phyloP scores from a whole-genome alignment of 2,113 vertebrate species.

The Piprites chloris region DNA sequence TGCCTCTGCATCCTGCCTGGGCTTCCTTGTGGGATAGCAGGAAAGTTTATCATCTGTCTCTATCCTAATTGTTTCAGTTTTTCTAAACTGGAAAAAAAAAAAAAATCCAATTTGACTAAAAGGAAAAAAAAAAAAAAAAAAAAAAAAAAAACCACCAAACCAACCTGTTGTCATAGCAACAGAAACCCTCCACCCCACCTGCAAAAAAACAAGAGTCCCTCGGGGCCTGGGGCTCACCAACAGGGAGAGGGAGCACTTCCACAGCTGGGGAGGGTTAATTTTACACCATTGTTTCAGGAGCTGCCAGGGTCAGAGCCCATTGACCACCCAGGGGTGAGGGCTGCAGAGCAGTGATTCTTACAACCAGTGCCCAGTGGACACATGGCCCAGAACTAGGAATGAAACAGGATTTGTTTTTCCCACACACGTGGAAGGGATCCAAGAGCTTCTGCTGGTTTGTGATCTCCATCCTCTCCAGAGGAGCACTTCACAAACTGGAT shows the following conservation, averaged over 20 bases:
- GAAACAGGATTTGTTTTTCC: fast-evolving
- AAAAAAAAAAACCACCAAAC: no score
- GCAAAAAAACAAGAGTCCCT: no score
- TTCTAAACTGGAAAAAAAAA: neutral
- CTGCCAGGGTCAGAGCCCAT: neutral
- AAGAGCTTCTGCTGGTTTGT: neutral
- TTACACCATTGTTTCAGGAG: neutral
- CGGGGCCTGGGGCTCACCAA: fast-evolving
- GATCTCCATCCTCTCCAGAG: neutral
- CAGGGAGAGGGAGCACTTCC: no score
- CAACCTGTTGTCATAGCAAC: neutral
- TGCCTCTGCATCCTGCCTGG: neutral
- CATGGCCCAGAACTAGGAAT: neutral
- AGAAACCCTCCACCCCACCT: no score
- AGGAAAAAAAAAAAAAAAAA: neutral
- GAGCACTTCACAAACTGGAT: neutral
- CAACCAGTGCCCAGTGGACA: neutral
- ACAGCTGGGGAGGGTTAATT: neutral
- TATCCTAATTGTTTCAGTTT: neutral
- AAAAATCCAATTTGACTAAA: neutral
- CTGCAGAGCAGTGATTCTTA: neutral
- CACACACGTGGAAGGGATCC: fast-evolving
- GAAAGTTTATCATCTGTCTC: neutral
- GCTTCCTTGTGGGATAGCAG: neutral
- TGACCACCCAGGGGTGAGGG: fast-evolving